Base-by-base conservation (phyloP, 2,113 vertebrate genomes). In the Siniperca knerii region DNA sequence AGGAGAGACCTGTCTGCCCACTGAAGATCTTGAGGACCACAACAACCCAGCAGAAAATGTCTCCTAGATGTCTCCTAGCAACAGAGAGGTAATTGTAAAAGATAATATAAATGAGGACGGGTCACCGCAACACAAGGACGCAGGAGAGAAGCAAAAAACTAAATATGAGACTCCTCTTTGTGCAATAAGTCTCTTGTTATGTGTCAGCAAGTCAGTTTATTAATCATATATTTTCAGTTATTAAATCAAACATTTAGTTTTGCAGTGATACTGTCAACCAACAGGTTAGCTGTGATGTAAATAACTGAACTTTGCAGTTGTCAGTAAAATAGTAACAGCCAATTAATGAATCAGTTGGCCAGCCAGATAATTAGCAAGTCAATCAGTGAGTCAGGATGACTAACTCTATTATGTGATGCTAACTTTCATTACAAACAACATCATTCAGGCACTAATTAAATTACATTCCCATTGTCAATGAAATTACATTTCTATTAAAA, bases 41-140 rank as follows among this genome's bases (percentile, higher is more conserved):
- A 87, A 66, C 77, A 89, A 79, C 46, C 57, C 54, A 50, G 60
- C 44, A 74, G 67, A 74, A 82, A 85, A 84, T 50, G 81, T 86
- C 72, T 85, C 58, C 33, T 18, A 66, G 60, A 87, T 81, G 84
- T 93, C 87, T 89, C 92, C 89, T 93, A 92, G 93, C 93, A 93
- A 94, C 92, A 86, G 88, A 72, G 76, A 79, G 61, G 85, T 88
- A 90, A 92, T 88, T 83, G 90, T 81, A 75, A 21, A 72, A 89
- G 71, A 89, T 87, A 72, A 85, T 82, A 88, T 73, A 88, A 91
- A 92, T 78, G 62, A 75, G 60, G 57, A 89, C 40, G 64, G 87
- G 68, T 90, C 83, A 85, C 8, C 46, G 60, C 60, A 84, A 85
- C 20, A 71, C 82, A 92, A 87, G 85, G 80, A 79, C 40, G 0